A percentile compares a stretch with the other conserved stretches of the same genome.
Conservation (phyloP, 2,113 vertebrate species). For the Dromaius novaehollandiae region DNA sequence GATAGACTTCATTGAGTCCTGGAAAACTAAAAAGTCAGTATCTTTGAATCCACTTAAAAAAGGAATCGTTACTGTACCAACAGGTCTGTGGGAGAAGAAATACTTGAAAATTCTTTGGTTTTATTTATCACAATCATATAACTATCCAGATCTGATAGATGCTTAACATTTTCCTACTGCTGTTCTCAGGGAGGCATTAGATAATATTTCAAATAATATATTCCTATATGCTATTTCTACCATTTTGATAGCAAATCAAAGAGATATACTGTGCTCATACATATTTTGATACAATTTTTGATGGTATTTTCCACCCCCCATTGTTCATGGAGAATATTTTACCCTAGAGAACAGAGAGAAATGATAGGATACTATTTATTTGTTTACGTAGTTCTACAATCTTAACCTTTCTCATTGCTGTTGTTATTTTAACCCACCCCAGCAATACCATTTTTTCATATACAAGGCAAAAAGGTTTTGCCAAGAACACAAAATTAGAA, state of each 20-base stretch:
- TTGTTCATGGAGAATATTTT: background rate
- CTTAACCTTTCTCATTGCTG: background rate
- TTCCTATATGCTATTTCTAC: background rate
- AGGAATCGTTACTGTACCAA: background rate
- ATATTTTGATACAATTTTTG: background rate
- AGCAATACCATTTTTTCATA: background rate
- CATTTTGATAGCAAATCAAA: background rate
- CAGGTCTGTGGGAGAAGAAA: background rate
- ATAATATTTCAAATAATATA: background rate
- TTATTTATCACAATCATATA: background rate
- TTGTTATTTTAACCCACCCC: background rate
- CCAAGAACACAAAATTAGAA: background rate
- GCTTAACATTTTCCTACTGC: background rate
- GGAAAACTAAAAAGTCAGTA: background rate
- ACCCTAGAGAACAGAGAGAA: background rate
- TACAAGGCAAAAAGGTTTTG: background rate
- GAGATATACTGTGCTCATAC: background rate
- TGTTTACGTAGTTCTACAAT: background rate
- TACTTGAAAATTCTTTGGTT: background rate
- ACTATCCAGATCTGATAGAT: background rate
- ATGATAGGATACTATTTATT: background rate
- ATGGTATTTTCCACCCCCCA: background rate
- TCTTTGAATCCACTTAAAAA: background rate
- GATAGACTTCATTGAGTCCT: background rate
- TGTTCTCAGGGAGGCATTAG: background rate